Base-by-base conservation (phyloP, 2,888 invertebrate species). In the Masnerella sp. region DNA sequence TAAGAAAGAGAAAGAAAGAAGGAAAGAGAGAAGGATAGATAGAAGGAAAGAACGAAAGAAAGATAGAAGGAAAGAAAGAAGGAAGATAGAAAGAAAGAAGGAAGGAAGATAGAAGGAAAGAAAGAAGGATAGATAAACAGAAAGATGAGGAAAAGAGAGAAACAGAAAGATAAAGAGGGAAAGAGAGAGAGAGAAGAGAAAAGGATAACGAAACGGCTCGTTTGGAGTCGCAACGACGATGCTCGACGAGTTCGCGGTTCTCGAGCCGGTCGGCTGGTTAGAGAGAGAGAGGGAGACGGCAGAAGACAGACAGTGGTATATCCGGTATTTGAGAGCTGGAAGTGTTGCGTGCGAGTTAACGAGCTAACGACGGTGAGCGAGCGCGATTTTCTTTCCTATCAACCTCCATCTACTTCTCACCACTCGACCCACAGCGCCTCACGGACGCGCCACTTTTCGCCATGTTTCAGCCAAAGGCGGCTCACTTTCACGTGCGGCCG, bases 311-410 rank as follows among this genome's bases (percentile, higher is more conserved):
- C 81, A 81, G 83, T 80, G 80, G 79, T 81, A 80, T 86, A 86
- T 85, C 85, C 86, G 86, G 86, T 85, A 84, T 85, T 85, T 79
- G 83, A 84, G 84, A 85, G 85, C 81, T 82, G 80, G 83, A 86
- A 85, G 87, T 87, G 87, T 86, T 87, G 87, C 87, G 87, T 87
- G 87, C 86, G 82, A 85, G 84, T 87, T 87, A 87, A 87, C 87
- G 85, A 87, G 87, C 86, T 85, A 86, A 87, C 86, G 86, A 87
- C 83, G 87, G 83, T 83, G 83, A 83, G 84, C 85, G 86, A 84
- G 83, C 81, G 85, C 86, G 87, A 87, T 87, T 87, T 87, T 87
- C 86, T 86, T 85, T 85, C 83, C 84, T 87, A 87, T 87, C 87
- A 83, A 83, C 80, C 82, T 83, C 85, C 83, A 87, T 87, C 87